A percentile compares a stretch with the other conserved stretches of the same genome.
Conservation (phyloP, 2,888 invertebrate genomes). For the Blastobasis lacticolella region DNA sequence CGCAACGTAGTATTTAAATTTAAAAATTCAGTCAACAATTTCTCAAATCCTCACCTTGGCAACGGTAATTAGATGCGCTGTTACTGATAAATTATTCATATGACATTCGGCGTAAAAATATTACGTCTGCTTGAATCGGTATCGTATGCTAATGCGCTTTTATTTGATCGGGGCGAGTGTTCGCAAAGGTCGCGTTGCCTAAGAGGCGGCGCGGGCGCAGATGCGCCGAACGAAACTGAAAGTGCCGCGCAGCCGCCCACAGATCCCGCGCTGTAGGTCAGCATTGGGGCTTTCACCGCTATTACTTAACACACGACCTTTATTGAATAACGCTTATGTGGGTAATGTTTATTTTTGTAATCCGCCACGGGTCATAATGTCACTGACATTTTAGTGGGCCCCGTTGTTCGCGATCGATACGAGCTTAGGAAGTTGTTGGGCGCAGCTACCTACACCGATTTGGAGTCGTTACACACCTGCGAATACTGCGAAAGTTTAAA, state of each 20-base stretch:
- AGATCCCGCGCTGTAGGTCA: slow-evolving; percentile 28
- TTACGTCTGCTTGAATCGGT: slow-evolving; percentile 6
- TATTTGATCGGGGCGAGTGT: slow-evolving; percentile 16
- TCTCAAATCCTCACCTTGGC: too few relatives aligned
- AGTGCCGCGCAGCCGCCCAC: slow-evolving; percentile 34
- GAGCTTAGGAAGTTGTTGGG: too few relatives aligned
- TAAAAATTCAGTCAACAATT: too few relatives aligned
- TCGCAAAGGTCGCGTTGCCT: slow-evolving; percentile 47
- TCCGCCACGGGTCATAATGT: not conserved
- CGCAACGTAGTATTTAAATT: too few relatives aligned
- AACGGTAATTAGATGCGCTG: slow-evolving; percentile 1
- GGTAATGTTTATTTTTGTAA: slow-evolving; percentile 9
- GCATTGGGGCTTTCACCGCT: slow-evolving; percentile 43
- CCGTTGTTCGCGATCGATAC: not conserved
- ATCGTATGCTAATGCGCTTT: slow-evolving; percentile 19
- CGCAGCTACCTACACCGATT: too few relatives aligned
- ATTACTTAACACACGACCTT: slow-evolving; percentile 53
- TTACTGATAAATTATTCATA: not conserved
- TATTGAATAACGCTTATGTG: slow-evolving; percentile 25
- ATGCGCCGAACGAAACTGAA: slow-evolving; percentile 40
- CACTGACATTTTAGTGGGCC: not conserved
- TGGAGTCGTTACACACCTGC: too few relatives aligned
- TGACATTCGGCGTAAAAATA: too few relatives aligned
- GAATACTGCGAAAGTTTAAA: too few relatives aligned
- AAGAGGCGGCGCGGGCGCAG: slow-evolving; percentile 21